Percentiles rank a stretch among this genome's conserved stretches.
These are phyloP conservation scores for Monoplex corrugatus DNA, from an alignment of 2,888 invertebrate genomes.

Conservation along the genomic window DNA sequence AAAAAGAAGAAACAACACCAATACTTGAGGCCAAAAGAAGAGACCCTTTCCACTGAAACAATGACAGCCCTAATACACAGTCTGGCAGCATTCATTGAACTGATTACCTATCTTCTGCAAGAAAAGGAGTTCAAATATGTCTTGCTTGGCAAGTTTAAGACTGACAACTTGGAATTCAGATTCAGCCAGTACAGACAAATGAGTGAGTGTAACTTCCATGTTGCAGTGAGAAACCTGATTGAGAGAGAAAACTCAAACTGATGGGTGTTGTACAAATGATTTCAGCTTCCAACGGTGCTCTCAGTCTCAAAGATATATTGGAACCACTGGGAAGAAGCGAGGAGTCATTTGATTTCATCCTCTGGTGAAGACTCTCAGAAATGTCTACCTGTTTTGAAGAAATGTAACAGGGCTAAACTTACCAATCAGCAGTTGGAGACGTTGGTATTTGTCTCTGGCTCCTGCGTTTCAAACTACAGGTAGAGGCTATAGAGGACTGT, in stretches of 20 bases:
- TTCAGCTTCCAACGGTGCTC: not conserved
- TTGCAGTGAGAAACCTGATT: not conserved
- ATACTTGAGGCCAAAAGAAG: not conserved
- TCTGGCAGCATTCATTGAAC: not conserved
- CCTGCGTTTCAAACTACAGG: too few species aligned
- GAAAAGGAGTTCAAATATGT: not conserved
- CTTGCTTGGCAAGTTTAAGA: constrained; percentile 4
- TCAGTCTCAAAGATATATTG: constrained; percentile 11
- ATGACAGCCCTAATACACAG: not conserved
- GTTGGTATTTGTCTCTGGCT: too few species aligned
- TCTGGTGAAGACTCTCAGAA: not conserved
- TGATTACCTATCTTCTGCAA: not conserved
- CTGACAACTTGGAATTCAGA: constrained; percentile 36
- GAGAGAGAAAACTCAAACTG: not conserved
- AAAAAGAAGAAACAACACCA: too few species aligned
- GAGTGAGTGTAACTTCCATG: constrained; percentile 27
- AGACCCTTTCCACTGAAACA: not conserved
- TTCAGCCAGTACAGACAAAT: constrained; percentile 36
- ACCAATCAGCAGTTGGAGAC: constrained; percentile 19
- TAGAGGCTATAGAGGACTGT: too few species aligned
- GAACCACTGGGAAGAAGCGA: not conserved
- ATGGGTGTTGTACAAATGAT: not conserved
- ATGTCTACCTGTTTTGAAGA: not conserved
- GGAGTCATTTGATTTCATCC: not conserved
- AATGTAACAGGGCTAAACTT: not conserved